Base-by-base conservation (phyloP, 64 coral and sea anemone species). In the Montipora cactus region DNA sequence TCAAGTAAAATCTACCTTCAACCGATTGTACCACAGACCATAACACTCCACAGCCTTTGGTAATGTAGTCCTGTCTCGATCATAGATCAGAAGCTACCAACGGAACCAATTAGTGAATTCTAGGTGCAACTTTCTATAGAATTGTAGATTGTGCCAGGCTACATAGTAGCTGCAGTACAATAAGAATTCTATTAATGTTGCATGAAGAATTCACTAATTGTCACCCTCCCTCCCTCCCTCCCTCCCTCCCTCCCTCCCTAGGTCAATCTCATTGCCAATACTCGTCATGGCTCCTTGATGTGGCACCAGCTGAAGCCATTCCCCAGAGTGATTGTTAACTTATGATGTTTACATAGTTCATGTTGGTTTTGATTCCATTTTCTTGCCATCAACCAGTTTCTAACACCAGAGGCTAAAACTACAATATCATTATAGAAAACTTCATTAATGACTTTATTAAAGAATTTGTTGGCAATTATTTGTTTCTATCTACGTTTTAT, bases 1-100 rank as follows among this genome's bases (percentile, higher is more conserved):
- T 81, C 89, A 15, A 90, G 89, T 37, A 66, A 61, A 79, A 44
- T 68, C 76, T 11, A 90, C 89, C 7, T 90, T 90, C 59, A 90
- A 90, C 49, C 67, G 22, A 74, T 87, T 87, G 45, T 87, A 87
- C 13, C 74, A 87, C 15, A 44, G 67, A 19, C 62, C 28, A 9
- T 4, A 16, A 5, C 49, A 80, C 49, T 55, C 78, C 8, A 49
- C 49, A 20, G 55, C 49, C 49, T 57, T 80, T 80, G 49, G 50
- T 44, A 74, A 5, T 5, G 70, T 16, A 74, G 70, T 74, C 70
- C 5, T 74, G 37, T 37, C 37, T 37, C 37, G 37, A 8, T 28
- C n/a, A 11, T 21, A 28, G n/a, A 11, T 74, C n/a, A 74, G 70
- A 25, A 25, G n/a, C n/a, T 28, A 25, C 23, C 1, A 74, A 74